Conservation (phyloP, 2,797 vertebrate genomes). For the Lithobates pipiens region DNA sequence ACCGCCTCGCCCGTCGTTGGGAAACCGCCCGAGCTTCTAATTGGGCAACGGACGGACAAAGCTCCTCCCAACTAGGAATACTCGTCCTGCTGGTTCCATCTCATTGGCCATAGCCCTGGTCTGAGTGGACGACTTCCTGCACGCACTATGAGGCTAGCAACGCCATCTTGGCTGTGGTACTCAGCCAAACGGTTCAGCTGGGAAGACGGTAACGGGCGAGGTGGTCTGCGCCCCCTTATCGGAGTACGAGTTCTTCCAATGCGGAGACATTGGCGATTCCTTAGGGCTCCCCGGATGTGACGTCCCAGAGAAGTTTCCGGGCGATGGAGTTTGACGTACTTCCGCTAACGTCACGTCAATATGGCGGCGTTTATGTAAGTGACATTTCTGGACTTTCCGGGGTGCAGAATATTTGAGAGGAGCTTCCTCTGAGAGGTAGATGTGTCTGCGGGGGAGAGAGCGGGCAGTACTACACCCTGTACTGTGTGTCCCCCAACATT, state of each 20-base stretch:
- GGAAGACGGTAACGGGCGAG: neutral
- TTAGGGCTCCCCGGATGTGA: too few relatives aligned
- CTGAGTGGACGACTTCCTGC: neutral
- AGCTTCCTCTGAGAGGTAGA: too few relatives aligned
- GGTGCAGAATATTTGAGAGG: neutral
- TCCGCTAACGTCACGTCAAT: slow-evolving; percentile 26
- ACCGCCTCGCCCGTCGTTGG: neutral
- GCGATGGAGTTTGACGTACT: too few relatives aligned
- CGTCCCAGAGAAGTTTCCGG: neutral
- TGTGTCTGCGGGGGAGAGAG: too few relatives aligned
- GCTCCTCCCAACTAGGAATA: neutral
- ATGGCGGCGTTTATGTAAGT: slow-evolving; percentile 49
- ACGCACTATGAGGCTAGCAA: neutral
- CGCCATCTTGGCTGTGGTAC: neutral
- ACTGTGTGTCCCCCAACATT: too few relatives aligned
- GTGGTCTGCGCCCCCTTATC: too few relatives aligned
- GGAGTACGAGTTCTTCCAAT: too few relatives aligned
- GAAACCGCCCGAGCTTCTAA: neutral
- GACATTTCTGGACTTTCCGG: slow-evolving; percentile 25
- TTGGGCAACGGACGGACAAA: neutral
- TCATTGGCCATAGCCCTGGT: neutral
- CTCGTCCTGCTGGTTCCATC: too few relatives aligned
- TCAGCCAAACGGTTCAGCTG: accelerated
- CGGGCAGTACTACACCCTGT: too few relatives aligned
- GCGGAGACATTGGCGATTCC: too few relatives aligned